Percentiles rank a stretch among this genome's conserved stretches.
phyloP scores from a whole-genome alignment of 1,140 invertebrate genomes.

The Hylaeus anthracinus region DNA sequence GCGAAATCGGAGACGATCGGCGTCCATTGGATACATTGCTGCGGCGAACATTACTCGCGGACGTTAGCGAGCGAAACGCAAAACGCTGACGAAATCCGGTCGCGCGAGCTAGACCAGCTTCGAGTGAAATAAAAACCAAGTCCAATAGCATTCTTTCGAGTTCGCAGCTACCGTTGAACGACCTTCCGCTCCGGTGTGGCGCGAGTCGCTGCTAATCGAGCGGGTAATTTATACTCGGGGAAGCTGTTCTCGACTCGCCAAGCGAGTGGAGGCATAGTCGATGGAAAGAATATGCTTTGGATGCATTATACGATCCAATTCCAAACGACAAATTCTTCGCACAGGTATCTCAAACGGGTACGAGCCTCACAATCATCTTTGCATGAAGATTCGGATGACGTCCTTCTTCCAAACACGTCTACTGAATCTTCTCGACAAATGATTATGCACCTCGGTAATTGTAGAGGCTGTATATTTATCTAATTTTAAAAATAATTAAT shows the following conservation, averaged over 20 bases:
- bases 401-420: no score
- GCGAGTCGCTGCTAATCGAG: conserved; percentile 33
- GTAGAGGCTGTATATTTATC: no score
- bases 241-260: conserved; percentile 18
- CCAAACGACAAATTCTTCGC: no score
- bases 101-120: neutral
- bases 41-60: neutral
- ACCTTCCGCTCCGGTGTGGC: conserved; percentile 35
- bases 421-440: no score
- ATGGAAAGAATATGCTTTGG: no score
- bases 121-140: neutral
- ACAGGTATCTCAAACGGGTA: no score
- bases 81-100: conserved; percentile 18
- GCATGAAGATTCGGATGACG: no score
- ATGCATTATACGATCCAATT: no score
- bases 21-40: conserved; percentile 10
- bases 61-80: conserved; percentile 32
- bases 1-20: conserved; percentile 54
- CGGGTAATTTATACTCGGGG: conserved; percentile 42
- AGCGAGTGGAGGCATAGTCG: neutral
- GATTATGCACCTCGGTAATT: no score
- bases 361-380: no score
- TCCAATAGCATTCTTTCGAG: conserved; percentile 15
- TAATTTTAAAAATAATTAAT: no score
- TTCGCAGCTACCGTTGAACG: neutral